phyloP scores from a whole-genome alignment of 1,140 invertebrate species.

The Triops cancriformis region DNA sequence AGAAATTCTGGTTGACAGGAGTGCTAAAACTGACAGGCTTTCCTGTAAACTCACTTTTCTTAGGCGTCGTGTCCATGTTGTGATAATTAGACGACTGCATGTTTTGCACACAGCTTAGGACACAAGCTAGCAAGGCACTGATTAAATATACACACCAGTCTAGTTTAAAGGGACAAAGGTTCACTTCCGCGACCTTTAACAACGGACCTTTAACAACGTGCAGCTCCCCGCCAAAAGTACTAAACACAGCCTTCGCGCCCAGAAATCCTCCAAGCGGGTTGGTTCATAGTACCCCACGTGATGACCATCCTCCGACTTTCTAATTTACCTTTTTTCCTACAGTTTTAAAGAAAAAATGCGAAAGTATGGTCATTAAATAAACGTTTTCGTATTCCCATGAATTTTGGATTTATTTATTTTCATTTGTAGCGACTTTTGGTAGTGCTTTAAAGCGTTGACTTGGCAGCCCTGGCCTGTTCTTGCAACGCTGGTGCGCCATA shows the following conservation, averaged over 20 bases:
- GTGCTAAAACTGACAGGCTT: not conserved
- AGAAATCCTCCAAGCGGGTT: not conserved
- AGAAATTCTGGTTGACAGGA: not conserved
- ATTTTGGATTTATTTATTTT: not conserved
- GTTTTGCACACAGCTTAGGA: not conserved
- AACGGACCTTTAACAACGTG: constrained; percentile 8
- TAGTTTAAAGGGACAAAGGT: constrained; percentile 14
- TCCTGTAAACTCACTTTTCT: not conserved
- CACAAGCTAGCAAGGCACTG: not conserved
- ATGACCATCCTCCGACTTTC: not conserved
- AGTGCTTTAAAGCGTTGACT: not conserved
- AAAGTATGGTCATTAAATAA: too few species aligned
- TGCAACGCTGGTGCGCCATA: constrained; percentile 27
- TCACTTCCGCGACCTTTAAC: not conserved
- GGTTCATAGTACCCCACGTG: not conserved
- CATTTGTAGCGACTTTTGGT: not conserved
- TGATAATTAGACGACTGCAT: not conserved
- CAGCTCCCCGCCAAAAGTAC: not conserved
- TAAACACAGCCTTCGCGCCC: not conserved
- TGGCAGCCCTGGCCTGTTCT: not conserved
- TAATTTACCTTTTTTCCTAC: not conserved
- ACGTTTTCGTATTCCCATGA: too few species aligned
- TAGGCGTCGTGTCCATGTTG: not conserved
- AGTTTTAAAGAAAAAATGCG: not conserved
- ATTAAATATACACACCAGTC: not conserved